Conservation (phyloP, 1,140 invertebrate genomes). For the Bombus pyrosoma region DNA sequence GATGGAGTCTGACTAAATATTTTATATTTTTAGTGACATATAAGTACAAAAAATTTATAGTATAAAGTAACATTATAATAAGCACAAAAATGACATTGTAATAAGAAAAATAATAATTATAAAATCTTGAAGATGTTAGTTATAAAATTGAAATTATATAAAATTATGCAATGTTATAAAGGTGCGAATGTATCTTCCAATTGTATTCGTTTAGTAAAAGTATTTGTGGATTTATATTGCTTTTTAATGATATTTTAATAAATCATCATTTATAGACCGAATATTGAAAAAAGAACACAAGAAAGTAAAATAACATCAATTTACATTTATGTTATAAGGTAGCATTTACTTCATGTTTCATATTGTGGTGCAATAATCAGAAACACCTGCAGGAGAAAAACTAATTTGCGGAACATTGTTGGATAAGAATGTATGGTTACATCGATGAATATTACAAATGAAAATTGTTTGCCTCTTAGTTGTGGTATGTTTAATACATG, state of each 20-base stretch:
- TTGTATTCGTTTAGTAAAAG: background rate
- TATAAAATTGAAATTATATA: background rate
- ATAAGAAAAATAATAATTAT: background rate
- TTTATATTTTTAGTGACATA: constrained; percentile 15
- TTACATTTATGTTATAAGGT: background rate
- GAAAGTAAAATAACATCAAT: background rate
- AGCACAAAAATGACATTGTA: background rate
- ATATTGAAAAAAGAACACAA: background rate
- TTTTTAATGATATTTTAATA: background rate
- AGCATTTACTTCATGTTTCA: constrained; percentile 1
- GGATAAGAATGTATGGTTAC: background rate
- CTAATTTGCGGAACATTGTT: background rate
- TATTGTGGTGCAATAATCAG: background rate
- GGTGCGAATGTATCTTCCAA: background rate
- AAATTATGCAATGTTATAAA: background rate
- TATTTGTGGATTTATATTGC: background rate
- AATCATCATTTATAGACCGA: constrained; percentile 5
- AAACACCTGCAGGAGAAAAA: background rate
- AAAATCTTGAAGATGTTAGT: background rate
- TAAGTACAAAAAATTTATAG: constrained; percentile 4
- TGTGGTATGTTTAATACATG: background rate
- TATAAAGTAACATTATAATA: background rate
- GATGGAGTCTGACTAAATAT: background rate
- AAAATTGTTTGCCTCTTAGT: no score
- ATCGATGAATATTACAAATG: background rate